Evolutionary conservation across 1,140 invertebrate species (phyloP).

Genomic region (Rhyzopertha dominica): DNA sequence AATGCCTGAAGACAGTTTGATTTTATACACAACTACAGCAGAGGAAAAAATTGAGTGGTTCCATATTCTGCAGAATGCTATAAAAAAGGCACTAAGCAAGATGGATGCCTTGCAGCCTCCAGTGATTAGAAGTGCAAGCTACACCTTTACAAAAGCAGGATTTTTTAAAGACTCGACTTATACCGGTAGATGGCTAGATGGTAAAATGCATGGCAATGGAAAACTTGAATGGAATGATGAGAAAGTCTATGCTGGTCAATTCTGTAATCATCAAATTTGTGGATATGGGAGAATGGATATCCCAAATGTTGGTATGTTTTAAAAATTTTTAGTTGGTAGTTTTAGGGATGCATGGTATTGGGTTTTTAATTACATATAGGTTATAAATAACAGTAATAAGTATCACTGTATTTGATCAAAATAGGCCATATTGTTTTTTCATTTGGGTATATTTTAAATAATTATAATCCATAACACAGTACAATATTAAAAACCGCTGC

Average conservation of each 20-base stretch:
- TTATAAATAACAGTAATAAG: too few species aligned
- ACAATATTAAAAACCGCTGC: too few species aligned
- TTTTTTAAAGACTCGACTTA: constrained; percentile 74
- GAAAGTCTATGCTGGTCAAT: constrained; percentile 70
- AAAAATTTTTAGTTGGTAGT: constrained; percentile 2
- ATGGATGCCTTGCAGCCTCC: constrained; percentile 57
- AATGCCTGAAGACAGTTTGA: constrained; percentile 72
- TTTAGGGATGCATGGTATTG: background rate
- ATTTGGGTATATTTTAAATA: too few species aligned
- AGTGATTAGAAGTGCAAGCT: constrained; percentile 61
- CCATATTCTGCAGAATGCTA: constrained; percentile 59
- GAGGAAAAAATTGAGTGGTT: constrained; percentile 77
- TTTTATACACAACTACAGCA: constrained; percentile 58
- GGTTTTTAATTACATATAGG: background rate
- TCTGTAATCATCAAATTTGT: constrained; percentile 68
- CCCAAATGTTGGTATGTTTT: constrained; percentile 49
- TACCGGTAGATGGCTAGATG: constrained; percentile 69
- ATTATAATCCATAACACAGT: too few species aligned
- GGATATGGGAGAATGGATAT: constrained; percentile 69
- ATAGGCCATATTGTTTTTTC: too few species aligned
- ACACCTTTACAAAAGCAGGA: constrained; percentile 59
- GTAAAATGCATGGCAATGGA: constrained; percentile 76
- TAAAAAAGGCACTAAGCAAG: constrained; percentile 56
- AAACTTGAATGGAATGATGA: constrained; percentile 78
- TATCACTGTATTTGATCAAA: too few species aligned